Conservation (phyloP, 2,888 invertebrate genomes). For the Chrysolina haemoptera region DNA sequence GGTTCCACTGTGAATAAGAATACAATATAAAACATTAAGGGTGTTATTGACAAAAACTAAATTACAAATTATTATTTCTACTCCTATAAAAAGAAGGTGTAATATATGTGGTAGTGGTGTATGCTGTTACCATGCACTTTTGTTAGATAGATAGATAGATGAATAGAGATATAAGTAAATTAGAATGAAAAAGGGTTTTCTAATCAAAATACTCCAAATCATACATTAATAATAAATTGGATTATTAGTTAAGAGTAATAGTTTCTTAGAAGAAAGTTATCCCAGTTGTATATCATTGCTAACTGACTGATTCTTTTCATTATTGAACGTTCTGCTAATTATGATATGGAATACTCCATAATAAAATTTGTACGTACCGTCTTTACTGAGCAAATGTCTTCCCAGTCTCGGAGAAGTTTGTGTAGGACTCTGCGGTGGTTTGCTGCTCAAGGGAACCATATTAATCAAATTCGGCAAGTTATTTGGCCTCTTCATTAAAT, state of each 20-base stretch:
- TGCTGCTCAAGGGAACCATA: constrained; percentile 67
- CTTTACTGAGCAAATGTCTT: constrained; percentile 58
- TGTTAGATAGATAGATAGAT: constrained; percentile 21
- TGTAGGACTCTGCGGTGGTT: constrained; percentile 79
- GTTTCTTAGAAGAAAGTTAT: neutral
- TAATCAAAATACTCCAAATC: no score
- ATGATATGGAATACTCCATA: neutral
- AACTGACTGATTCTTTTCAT: neutral
- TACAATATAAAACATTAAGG: neutral
- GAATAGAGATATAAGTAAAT: constrained; percentile 1
- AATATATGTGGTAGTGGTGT: neutral
- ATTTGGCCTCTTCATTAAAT: constrained; percentile 52
- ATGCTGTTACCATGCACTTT: constrained; percentile 5
- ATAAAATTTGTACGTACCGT: constrained; percentile 25
- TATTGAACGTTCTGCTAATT: neutral
- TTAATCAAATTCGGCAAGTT: constrained; percentile 58
- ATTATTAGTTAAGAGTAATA: neutral
- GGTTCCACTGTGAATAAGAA: no score
- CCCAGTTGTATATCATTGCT: neutral
- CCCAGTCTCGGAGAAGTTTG: constrained; percentile 73
- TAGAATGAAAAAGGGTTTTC: neutral
- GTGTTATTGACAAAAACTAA: neutral
- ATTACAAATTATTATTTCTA: neutral
- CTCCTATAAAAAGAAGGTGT: no score
- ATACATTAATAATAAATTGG: no score